phyloP scores from a whole-genome alignment of 92 coral and sea anemone species.

The Anthopleura xanthogrammica region DNA sequence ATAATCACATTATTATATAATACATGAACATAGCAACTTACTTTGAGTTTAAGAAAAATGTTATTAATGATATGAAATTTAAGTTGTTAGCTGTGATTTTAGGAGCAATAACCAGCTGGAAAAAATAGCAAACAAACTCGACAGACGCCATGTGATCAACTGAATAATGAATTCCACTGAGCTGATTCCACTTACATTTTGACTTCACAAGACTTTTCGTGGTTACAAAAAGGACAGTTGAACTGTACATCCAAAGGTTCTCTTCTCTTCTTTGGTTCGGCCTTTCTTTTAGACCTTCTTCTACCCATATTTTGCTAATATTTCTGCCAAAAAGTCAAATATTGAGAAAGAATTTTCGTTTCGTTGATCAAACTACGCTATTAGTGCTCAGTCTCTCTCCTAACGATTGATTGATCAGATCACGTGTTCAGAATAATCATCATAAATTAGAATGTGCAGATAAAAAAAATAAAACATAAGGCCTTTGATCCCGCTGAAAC shows the following conservation, averaged over 20 bases:
- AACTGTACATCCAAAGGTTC: constrained; percentile 95
- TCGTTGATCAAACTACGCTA: neutral
- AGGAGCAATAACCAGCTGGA: too few relatives aligned
- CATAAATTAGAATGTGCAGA: neutral
- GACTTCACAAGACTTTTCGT: constrained; percentile 97
- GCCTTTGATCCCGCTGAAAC: too few relatives aligned
- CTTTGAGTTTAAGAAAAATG: too few relatives aligned
- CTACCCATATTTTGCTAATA: constrained; percentile 72
- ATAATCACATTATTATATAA: neutral
- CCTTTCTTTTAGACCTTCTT: constrained; percentile 93
- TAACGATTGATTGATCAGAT: neutral
- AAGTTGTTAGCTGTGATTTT: neutral
- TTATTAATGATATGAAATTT: too few relatives aligned
- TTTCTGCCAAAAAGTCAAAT: neutral
- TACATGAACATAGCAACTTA: neutral
- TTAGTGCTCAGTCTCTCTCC: constrained; percentile 15
- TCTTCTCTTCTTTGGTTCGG: constrained; percentile 81
- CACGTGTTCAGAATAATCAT: neutral
- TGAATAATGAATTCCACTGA: neutral
- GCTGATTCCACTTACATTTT: constrained; percentile 69
- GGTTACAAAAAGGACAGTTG: constrained; percentile 98
- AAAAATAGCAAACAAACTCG: neutral
- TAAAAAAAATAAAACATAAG: neutral
- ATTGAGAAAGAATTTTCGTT: neutral
- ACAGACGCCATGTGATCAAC: neutral